These are phyloP conservation scores for Leptogaster cylindrica DNA, from an alignment of 2,888 invertebrate genomes.

Conservation along the genomic window DNA sequence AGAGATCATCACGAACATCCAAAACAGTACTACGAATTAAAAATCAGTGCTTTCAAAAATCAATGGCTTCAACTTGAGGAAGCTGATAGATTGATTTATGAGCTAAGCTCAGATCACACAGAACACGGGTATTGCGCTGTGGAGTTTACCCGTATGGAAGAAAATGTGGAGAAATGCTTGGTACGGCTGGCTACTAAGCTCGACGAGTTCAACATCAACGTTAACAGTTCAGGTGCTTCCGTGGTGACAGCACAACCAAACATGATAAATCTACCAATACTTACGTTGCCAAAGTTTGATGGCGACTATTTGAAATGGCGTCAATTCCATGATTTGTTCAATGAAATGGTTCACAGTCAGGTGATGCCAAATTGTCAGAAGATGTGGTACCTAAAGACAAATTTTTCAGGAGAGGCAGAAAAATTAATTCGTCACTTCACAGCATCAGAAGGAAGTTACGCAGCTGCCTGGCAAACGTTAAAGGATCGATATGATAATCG, in stretches of 20 bases:
- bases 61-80: conserved; percentile 10
- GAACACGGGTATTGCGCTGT: not conserved
- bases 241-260: not conserved
- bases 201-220: not conserved
- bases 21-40: not conserved
- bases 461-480: conserved; percentile 34
- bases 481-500: conserved; percentile 41
- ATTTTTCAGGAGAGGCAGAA: conserved; percentile 37
- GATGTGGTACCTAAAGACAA: conserved; percentile 43
- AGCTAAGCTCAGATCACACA: not conserved
- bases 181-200: not conserved
- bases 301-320: conserved; percentile 37
- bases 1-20: not conserved
- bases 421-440: conserved; percentile 34
- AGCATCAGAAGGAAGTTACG: conserved; percentile 40
- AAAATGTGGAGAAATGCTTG: conserved; percentile 1
- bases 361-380: conserved; percentile 36
- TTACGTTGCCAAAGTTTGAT: conserved; percentile 41
- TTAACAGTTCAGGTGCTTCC: too few relatives aligned
- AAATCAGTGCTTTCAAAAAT: not conserved
- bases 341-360: conserved; percentile 34
- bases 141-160: conserved; percentile 7
- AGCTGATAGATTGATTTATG: not conserved
- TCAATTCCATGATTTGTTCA: conserved; percentile 39
- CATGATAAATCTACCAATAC: conserved; percentile 18